Evolutionary conservation across 2,888 invertebrate species (phyloP), one percentile per base, ranked within the genome.

Genomic region (Plutella xylostella): DNA sequence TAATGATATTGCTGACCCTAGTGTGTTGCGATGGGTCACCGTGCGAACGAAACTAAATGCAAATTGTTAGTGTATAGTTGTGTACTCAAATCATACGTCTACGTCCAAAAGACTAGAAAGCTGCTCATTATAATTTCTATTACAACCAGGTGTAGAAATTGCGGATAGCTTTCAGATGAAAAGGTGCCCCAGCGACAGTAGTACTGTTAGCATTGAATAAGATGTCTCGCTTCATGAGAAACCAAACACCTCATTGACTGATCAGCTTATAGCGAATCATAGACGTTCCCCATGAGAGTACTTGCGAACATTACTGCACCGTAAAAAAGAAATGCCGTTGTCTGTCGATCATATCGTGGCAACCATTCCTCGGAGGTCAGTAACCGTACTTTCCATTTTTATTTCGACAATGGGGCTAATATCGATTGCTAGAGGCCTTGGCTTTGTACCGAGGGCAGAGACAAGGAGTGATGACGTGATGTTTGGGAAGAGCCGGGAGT

Each of bases 321-420:
- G n/a, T 39, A 25, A 17, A 25, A 39, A 39, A 39, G 22, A 39
- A 22, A 25, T 25, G 14, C 39, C 39, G 17, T 22, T 15, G 25
- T 39, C 22, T 25, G 30, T 17, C 18, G 18, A 41, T 41, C 19
- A 18, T 31, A 41, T 30, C 41, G 41, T 21, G 9, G 14, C 17
- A 19, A 42, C 42, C 30, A 31, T 31, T 31, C 3, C 12, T 20
- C 19, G 3, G 66, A 56, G 79, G 71, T 78, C 74, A 63, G 63
- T 63, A 63, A 74, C 73, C 78, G 56, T 55, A 68, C 76, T 73
- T 78, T 76, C 76, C 76, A 42, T 73, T 74, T 76, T 76, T 73
- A 71, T 64, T 72, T n/a, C 15, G 2, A 20, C 11, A 12, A 4
- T 9, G 20, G n/a, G 21, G 28, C 4, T 58, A 58, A 50, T 57